Percentiles rank a stretch among this genome's conserved stretches.
Evolutionary conservation across 2,113 vertebrate species (phyloP).

Genomic region (Camarhynchus parvulus): DNA sequence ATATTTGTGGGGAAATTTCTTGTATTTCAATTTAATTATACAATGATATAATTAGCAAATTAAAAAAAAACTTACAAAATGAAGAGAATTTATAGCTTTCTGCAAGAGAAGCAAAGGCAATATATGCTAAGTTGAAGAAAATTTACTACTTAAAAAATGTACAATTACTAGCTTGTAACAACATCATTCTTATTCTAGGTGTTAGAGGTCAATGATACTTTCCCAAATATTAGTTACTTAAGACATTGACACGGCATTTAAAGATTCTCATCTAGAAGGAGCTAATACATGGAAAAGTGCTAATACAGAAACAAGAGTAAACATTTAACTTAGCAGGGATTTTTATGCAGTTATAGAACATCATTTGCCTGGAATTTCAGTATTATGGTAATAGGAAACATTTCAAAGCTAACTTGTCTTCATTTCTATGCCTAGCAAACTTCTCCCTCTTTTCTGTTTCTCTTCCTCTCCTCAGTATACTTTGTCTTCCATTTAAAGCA

Average conservation of each 20-base stretch:
- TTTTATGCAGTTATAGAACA: not conserved
- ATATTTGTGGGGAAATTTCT: not conserved
- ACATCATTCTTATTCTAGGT: not conserved
- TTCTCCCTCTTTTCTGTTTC: not conserved
- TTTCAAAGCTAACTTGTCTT: not conserved
- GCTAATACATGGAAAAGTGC: not conserved
- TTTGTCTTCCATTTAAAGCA: conserved; percentile 11
- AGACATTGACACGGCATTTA: not conserved
- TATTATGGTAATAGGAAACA: not conserved
- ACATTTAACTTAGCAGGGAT: fast-evolving
- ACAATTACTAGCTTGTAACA: not conserved
- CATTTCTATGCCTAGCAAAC: not conserved
- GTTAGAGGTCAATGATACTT: not conserved
- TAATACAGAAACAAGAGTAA: not conserved
- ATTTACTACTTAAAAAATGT: not conserved
- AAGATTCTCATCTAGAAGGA: not conserved
- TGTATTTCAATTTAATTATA: not conserved
- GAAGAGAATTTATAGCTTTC: not conserved
- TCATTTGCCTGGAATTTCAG: not conserved
- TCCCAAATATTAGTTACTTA: not conserved
- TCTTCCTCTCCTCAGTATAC: not conserved
- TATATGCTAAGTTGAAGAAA: not conserved
- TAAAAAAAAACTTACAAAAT: not conserved
- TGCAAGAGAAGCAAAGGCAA: not conserved
- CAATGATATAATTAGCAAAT: not conserved